Percentiles rank a stretch among this genome's conserved stretches.
phyloP scores from a whole-genome alignment of 2,113 vertebrate genomes.

The Oncorhynchus nerka region DNA sequence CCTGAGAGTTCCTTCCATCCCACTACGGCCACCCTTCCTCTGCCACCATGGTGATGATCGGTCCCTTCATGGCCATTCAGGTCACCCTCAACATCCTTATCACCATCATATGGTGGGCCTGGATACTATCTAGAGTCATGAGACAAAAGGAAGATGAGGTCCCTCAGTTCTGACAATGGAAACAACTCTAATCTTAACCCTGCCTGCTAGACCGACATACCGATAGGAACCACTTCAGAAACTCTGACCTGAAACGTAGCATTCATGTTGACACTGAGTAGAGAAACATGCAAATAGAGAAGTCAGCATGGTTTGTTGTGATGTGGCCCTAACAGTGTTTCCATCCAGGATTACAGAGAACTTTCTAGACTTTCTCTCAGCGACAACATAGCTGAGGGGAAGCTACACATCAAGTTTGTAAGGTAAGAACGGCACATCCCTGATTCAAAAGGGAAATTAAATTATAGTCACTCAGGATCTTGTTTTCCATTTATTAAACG shows the following conservation, averaged over 20 bases:
- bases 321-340: no score
- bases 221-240: background rate
- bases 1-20: background rate
- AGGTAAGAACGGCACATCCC: background rate
- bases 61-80: background rate
- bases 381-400: constrained; percentile 4
- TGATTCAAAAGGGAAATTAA: no score
- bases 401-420: background rate
- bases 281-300: no score
- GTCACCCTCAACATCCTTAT: background rate
- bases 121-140: constrained; percentile 27
- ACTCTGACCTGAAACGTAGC: background rate
- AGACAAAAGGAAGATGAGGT: background rate
- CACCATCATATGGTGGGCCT: constrained; percentile 41
- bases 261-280: no score
- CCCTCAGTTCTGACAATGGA: no score
- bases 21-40: background rate
- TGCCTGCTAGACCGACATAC: no score
- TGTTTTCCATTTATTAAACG: no score
- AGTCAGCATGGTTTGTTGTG: no score
- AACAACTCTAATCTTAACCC: no score
- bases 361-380: background rate
- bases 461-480: no score
- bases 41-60: background rate
- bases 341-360: background rate